Evolutionary conservation across 2,888 invertebrate species (phyloP).

Genomic region (Drosophila mimetica): DNA sequence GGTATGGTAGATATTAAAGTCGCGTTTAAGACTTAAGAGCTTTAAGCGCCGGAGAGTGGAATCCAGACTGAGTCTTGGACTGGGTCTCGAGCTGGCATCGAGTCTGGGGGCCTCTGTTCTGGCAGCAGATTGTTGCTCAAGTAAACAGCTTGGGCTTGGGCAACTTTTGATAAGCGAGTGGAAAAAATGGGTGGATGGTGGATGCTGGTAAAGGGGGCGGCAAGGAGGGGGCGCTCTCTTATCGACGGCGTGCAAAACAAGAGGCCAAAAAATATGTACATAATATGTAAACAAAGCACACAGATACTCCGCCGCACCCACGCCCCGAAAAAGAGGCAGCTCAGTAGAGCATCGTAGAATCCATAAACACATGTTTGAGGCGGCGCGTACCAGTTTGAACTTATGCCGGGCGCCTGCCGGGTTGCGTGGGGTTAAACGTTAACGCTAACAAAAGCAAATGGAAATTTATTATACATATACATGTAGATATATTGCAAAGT

Average conservation of each 20-base stretch:
- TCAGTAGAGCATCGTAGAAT: slow-evolving; percentile 15
- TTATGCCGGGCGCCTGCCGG: slow-evolving; percentile 40
- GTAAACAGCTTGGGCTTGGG: slow-evolving; percentile 72
- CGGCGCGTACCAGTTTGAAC: slow-evolving; percentile 64
- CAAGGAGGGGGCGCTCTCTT: slow-evolving; percentile 20
- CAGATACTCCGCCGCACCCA: slow-evolving; percentile 3
- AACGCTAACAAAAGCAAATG: slow-evolving; percentile 59
- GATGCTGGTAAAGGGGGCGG: background rate
- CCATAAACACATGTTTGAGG: slow-evolving; percentile 70
- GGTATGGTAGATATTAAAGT: slow-evolving; percentile 63
- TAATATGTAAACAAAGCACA: slow-evolving; percentile 70
- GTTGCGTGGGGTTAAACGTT: slow-evolving; percentile 37
- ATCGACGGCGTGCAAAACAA: slow-evolving; percentile 67
- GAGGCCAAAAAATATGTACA: slow-evolving; percentile 71
- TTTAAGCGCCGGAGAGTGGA: slow-evolving; percentile 45
- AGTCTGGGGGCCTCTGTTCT: slow-evolving; percentile 10
- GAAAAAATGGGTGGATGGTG: background rate
- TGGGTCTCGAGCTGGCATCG: slow-evolving; percentile 29
- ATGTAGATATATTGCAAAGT: slow-evolving; percentile 75
- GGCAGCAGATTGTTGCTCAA: slow-evolving; percentile 75
- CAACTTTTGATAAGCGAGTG: slow-evolving; percentile 72
- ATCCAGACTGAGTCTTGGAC: slow-evolving; percentile 31
- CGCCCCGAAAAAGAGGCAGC: slow-evolving; percentile 20
- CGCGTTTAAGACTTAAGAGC: slow-evolving; percentile 71
- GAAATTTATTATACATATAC: slow-evolving; percentile 73